Evolutionary conservation across 2,888 invertebrate species (phyloP), one percentile per base, ranked within the genome.

Genomic region (Brachyptera putata): DNA sequence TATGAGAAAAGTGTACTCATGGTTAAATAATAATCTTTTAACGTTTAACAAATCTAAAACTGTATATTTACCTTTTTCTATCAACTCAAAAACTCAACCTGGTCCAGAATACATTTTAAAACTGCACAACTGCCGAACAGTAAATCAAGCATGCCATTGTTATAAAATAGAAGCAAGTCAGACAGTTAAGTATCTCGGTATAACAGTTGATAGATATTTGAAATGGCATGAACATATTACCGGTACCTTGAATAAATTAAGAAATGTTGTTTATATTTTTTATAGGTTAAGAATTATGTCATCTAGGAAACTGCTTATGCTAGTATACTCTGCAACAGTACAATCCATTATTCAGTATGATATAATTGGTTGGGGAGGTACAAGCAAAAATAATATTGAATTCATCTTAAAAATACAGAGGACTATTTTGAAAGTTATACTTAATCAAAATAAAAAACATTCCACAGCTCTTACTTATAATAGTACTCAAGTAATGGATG

Each of bases 341-440:
- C 34, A 57, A 13, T 13, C 14, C 1, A 43, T 43, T 14, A 13
- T 57, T 1, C 34, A 16, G 41, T 57, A 48, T 46, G 57, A 46
- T 7, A 57, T 57, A 3, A 57, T 57, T 11, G 57, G 41, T 1
- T 48, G 57, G 57, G 57, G 56, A 11, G 43, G 41, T n/a, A 30
- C 37, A 1, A 18, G 14, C 2, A 21, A 41, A 5, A 57, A 36
- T n/a, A 14, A 22, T 14, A 24, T 46, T 21, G 3, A 41, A 2
- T 22, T 16, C 3, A 21, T 57, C 14, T 57, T 11, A 16, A 58
- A 25, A 36, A 4, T 11, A 5, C 25, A 4, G 14, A 25, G 56
- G 16, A 37, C n/a, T 37, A 37, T 37, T 9, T 16, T 37, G n/a
- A 37, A 37, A 37, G 37, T 37, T 37, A 16, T 16, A 14, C n/a